Evolutionary conservation across 2,888 invertebrate genomes (phyloP).

Genomic region (Drosophila peninsularis): DNA sequence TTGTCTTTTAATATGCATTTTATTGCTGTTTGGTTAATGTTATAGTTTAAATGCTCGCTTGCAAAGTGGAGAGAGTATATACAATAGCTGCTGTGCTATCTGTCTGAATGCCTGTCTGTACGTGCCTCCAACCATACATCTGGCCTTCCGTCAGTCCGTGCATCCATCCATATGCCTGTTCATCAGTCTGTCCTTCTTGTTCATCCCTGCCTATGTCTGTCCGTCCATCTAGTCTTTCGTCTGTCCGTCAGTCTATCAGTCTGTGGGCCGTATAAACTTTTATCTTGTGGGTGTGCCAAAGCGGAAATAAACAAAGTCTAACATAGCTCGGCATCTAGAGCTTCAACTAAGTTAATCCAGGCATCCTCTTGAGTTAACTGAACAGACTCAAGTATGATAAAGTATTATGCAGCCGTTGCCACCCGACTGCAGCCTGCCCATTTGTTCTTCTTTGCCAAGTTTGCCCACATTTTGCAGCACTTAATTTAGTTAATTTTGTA

Average conservation of each 20-base stretch:
- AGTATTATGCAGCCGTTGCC: background rate
- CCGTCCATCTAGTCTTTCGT: background rate
- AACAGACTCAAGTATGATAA: background rate
- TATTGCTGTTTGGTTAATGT: slow-evolving; percentile 30
- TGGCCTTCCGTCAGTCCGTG: background rate
- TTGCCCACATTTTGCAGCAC: slow-evolving; percentile 15
- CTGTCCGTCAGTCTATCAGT: background rate
- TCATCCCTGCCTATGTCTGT: no score
- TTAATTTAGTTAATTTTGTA: slow-evolving; percentile 1
- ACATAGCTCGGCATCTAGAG: no score
- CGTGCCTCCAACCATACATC: background rate
- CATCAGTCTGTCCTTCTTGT: no score
- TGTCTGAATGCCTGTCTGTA: background rate
- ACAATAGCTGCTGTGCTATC: no score
- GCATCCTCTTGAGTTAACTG: no score
- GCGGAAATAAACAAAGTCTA: no score
- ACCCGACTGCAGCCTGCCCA: background rate
- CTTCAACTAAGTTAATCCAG: no score
- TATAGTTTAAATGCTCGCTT: slow-evolving; percentile 26
- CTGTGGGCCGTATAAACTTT: no score
- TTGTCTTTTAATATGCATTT: slow-evolving; percentile 41
- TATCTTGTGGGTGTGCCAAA: no score
- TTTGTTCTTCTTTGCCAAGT: slow-evolving; percentile 15
- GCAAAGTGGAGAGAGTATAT: background rate
- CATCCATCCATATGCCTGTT: background rate